These are phyloP conservation scores for Xylophagus ater DNA, from an alignment of 2,888 invertebrate species.

Conservation along the genomic window DNA sequence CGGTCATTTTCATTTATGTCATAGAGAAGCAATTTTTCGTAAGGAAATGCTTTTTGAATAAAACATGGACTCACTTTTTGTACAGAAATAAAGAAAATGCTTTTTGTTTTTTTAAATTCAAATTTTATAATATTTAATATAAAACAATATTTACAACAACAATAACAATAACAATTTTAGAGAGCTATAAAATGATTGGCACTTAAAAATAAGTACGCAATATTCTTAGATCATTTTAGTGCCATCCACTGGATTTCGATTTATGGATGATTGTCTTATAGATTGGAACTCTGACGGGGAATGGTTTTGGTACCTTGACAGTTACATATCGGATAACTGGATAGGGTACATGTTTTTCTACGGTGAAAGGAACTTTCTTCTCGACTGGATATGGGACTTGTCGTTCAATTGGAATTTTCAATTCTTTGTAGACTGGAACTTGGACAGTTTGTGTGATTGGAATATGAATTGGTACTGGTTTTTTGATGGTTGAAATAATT, in stretches of 20 bases:
- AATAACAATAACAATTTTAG: constrained; percentile 8
- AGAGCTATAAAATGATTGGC: constrained; percentile 15
- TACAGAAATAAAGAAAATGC: too few species aligned
- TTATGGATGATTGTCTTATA: constrained; percentile 51
- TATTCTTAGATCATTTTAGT: constrained; percentile 1
- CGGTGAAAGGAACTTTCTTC: constrained; percentile 60
- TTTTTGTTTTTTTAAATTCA: too few species aligned
- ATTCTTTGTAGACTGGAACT: constrained; percentile 55
- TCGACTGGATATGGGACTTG: constrained; percentile 61
- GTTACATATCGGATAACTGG: constrained; percentile 63
- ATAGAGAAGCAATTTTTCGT: too few species aligned
- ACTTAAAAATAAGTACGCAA: constrained; percentile 4
- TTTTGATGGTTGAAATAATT: constrained; percentile 60
- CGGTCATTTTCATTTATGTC: too few species aligned
- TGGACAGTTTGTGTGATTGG: constrained; percentile 63
- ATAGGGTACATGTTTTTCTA: constrained; percentile 60
- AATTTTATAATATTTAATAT: too few species aligned
- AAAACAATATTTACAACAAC: constrained; percentile 12
- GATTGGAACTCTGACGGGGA: constrained; percentile 64
- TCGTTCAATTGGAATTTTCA: constrained; percentile 48
- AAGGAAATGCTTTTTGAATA: too few species aligned
- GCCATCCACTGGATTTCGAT: constrained; percentile 27
- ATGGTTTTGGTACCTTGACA: constrained; percentile 66
- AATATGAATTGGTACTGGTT: constrained; percentile 68
- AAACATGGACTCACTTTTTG: too few species aligned